phyloP scores from a whole-genome alignment of 2,888 invertebrate species.

The Syritta pipiens region DNA sequence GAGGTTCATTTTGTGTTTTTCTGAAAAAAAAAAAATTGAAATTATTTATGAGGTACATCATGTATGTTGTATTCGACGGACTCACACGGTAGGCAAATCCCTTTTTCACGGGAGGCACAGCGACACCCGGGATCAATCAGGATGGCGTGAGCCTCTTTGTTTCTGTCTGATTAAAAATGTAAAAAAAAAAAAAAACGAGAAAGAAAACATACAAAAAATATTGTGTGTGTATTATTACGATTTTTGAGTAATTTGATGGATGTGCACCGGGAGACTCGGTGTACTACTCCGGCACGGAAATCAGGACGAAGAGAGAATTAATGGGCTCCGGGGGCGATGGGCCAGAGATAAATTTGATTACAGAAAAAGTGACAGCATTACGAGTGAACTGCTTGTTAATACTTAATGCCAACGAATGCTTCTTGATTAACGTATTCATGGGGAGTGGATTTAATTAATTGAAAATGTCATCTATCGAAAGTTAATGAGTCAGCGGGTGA shows the following conservation, averaged over 20 bases:
- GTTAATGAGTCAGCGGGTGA: conserved; percentile 51
- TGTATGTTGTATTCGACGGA: conserved; percentile 21
- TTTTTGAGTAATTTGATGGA: conserved; percentile 69
- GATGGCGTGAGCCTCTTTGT: conserved; percentile 65
- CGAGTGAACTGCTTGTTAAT: conserved; percentile 69
- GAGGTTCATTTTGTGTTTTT: conserved; percentile 30
- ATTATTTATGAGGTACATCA: conserved; percentile 68
- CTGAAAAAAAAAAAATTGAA: conserved; percentile 54
- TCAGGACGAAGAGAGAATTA: conserved; percentile 61
- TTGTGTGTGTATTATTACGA: conserved; percentile 58
- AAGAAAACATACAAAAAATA: neutral
- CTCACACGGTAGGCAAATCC: conserved; percentile 59
- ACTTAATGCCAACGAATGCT: conserved; percentile 64
- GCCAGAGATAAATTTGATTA: conserved; percentile 68
- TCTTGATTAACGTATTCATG: conserved; percentile 55
- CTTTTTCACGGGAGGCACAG: conserved; percentile 58
- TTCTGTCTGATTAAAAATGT: conserved; percentile 67
- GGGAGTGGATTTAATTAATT: conserved; percentile 59
- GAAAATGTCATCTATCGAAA: conserved; percentile 63
- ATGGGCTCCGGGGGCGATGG: conserved; percentile 67
- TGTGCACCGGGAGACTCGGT: conserved; percentile 58
- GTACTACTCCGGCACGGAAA: conserved; percentile 19
- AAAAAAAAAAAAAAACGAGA: too few relatives aligned
- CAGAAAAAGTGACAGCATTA: conserved; percentile 68
- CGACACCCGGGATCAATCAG: conserved; percentile 67